Evolutionary conservation across 2,888 invertebrate species (phyloP).

Genomic region (Ariolimax columbianus): DNA sequence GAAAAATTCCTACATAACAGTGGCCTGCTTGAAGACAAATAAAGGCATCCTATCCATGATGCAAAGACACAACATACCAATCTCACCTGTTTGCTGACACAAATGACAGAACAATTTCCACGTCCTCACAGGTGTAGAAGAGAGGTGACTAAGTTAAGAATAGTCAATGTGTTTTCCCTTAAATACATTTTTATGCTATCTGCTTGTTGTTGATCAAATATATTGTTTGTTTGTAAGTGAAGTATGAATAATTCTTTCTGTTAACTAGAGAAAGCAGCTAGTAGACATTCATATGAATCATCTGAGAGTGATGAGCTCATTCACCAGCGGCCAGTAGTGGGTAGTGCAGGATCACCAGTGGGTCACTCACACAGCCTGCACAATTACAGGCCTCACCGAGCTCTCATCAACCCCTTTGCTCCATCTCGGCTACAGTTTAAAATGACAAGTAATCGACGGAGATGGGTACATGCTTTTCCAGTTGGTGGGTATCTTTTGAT

Average conservation of each 20-base stretch:
- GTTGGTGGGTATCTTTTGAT: constrained; percentile 58
- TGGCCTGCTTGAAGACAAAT: too few species aligned
- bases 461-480: constrained; percentile 99
- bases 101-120: too few species aligned
- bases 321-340: constrained; percentile 65
- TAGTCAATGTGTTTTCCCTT: not conserved
- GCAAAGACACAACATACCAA: too few species aligned
- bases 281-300: constrained; percentile 59
- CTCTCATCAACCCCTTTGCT: constrained; percentile 96
- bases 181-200: not conserved
- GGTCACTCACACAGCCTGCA: constrained; percentile 64
- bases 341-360: constrained; percentile 74
- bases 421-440: constrained; percentile 98
- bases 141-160: too few species aligned
- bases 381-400: constrained; percentile 65
- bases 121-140: too few species aligned
- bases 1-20: too few species aligned
- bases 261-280: constrained; percentile 50
- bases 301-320: constrained; percentile 64
- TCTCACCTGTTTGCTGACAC: too few species aligned
- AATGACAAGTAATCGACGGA: constrained; percentile 93
- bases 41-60: too few species aligned
- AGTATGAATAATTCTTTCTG: not conserved
- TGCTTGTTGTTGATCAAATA: not conserved
- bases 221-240: not conserved